phyloP scores from a whole-genome alignment of 1,140 invertebrate species.

The Drosophila paulistorum region DNA sequence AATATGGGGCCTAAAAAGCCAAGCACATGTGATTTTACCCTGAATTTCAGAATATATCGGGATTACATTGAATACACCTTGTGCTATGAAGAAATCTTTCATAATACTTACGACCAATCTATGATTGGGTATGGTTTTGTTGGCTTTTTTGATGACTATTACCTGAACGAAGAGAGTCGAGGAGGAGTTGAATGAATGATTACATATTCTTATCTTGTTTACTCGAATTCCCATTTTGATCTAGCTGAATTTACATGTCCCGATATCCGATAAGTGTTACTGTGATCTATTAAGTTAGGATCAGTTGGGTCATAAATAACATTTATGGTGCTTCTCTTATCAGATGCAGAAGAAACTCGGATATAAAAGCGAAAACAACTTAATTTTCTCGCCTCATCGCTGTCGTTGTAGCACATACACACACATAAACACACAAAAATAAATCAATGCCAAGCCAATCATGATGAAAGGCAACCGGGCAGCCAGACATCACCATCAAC shows the following conservation, averaged over 20 bases:
- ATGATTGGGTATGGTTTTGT: too few species aligned
- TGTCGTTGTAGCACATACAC: constrained; percentile 26
- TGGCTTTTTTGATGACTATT: too few species aligned
- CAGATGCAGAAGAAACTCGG: constrained; percentile 1
- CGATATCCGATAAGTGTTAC: constrained; percentile 51
- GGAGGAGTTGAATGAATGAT: background rate
- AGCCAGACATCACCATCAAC: constrained; percentile 34
- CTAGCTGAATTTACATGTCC: background rate
- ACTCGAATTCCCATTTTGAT: constrained; percentile 8
- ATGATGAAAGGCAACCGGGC: constrained; percentile 49
- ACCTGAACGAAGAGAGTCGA: too few species aligned
- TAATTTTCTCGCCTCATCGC: constrained; percentile 73
- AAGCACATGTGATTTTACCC: background rate
- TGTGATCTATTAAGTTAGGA: constrained; percentile 66
- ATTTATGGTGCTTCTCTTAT: constrained; percentile 71
- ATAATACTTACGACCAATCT: too few species aligned
- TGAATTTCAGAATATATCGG: too few species aligned
- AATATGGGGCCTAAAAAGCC: background rate
- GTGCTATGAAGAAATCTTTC: too few species aligned
- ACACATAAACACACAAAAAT: constrained; percentile 58
- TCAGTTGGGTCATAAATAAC: constrained; percentile 63
- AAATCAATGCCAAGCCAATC: constrained; percentile 69
- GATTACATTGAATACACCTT: too few species aligned
- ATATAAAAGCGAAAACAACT: constrained; percentile 57
- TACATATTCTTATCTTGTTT: background rate